phyloP scores from a whole-genome alignment of 2,888 invertebrate species.

The Conus canariensis region DNA sequence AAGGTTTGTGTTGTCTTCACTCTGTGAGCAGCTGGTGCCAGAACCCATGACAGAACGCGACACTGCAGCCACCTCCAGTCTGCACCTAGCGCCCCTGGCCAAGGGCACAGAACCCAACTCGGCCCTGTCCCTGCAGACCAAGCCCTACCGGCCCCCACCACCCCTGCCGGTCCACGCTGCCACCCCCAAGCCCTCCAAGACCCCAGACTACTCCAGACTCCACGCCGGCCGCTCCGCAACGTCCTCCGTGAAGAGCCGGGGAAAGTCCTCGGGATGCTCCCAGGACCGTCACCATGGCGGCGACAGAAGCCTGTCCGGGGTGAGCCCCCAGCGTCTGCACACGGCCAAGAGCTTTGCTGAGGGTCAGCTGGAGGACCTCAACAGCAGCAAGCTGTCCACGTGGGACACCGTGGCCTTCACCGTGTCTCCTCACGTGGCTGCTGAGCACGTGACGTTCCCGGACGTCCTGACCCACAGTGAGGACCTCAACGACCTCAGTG shows the following conservation, averaged over 20 bases:
- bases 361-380: constrained; percentile 2
- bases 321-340: neutral
- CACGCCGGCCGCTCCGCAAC: constrained; percentile 24
- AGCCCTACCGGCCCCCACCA: constrained; percentile 20
- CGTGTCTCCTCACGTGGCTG: neutral
- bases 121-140: constrained; percentile 15
- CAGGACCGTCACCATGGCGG: neutral
- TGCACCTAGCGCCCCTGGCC: constrained; percentile 35
- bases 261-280: constrained; percentile 1
- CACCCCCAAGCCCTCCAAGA: constrained; percentile 24
- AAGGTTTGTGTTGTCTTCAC: neutral
- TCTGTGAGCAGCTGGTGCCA: constrained; percentile 15
- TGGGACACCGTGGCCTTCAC: constrained; percentile 1
- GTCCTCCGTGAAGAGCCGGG: constrained; percentile 29
- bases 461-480: constrained; percentile 46
- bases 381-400: constrained; percentile 34
- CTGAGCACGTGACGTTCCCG: neutral
- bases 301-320: neutral
- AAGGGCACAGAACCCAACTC: neutral
- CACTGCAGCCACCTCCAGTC: constrained; percentile 17
- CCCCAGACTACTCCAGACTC: constrained; percentile 3
- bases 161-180: neutral
- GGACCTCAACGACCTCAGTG: constrained; percentile 65
- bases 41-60: constrained; percentile 27
- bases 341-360: neutral